Evolutionary conservation across 2,888 invertebrate genomes (phyloP).

Genomic region (Conchocele bisecta): DNA sequence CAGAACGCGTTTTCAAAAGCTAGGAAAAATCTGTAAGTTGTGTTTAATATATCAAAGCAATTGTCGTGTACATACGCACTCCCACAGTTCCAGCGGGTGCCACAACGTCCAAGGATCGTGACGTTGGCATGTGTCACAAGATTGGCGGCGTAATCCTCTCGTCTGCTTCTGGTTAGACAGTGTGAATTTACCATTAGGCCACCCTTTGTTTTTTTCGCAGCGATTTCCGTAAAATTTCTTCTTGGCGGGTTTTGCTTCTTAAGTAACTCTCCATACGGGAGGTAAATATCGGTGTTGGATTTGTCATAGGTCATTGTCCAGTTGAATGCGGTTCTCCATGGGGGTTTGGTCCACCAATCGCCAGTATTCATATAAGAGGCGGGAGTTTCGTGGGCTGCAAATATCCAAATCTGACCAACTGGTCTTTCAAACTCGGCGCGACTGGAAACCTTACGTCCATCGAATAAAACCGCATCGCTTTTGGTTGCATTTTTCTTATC

Average conservation of each 20-base stretch:
- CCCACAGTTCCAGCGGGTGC: conserved; percentile 43
- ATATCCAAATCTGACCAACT: conserved; percentile 46
- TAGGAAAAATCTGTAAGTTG: conserved; percentile 30
- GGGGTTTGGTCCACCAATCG: conserved; percentile 16
- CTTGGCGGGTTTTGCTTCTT: conserved; percentile 7
- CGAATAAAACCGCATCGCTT: conserved; percentile 47
- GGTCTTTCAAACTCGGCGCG: conserved; percentile 18
- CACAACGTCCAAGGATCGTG: conserved; percentile 25
- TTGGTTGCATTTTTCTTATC: conserved; percentile 3
- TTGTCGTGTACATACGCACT: conserved; percentile 29
- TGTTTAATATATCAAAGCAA: conserved; percentile 35
- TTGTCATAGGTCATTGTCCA: conserved; percentile 55
- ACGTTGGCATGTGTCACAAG: conserved; percentile 18
- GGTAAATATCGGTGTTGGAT: conserved; percentile 40
- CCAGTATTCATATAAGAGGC: conserved; percentile 16
- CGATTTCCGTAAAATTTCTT: conserved; percentile 32
- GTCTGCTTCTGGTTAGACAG: conserved; percentile 7
- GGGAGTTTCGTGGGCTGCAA: conserved; percentile 49
- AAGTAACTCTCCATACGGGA: conserved; percentile 48
- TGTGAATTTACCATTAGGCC: conserved; percentile 40
- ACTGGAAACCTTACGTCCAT: conserved; percentile 37
- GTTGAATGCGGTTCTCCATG: conserved; percentile 43
- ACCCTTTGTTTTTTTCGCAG: conserved; percentile 23
- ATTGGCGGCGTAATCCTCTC: conserved; percentile 13
- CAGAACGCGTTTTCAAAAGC: conserved; percentile 50